Base-by-base conservation (phyloP, 2,888 invertebrate species). In the Plebejus anna region DNA sequence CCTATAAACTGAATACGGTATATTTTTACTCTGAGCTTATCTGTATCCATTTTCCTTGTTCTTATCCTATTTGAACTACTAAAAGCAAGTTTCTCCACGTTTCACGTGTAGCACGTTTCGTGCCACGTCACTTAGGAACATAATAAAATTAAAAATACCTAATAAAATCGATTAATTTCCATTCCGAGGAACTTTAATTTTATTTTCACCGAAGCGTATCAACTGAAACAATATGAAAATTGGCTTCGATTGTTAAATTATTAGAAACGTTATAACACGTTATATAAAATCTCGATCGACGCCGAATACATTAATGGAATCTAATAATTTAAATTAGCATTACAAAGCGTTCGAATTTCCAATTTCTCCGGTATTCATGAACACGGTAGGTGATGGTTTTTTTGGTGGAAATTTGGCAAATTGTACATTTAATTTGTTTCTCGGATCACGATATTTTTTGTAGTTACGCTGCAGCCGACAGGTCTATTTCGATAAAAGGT, bases 401-500 rank as follows among this genome's bases (percentile, higher is more conserved):
- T 71, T 55, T 55, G 55, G 32, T 73, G 28, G 5, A 16, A 55
- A 73, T 73, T 73, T 5, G 1, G 51, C 47, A 73, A 73, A 73
- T 73, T 73, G 73, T 73, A 73, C 73, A 73, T 73, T 73, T 73
- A 55, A 73, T 73, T 73, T 73, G 73, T 73, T 51, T 73, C 51
- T 73, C 55, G 73, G 36, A 73, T 55, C 55, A 32, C 42, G 57
- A 59, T 75, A 22, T 61, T 59, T 75, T 32, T 22, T 38, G 59
- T 59, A 13, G 22, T 75, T 51, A 75, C 57, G 13, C 75, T 77
- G 77, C 42, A 11, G 28, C 75, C 70, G 77, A 75, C 77, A 75
- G 77, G 70, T 77, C 70, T 70, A 77, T 75, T 77, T 75, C 77
- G 77, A 77, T 70, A 77, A 70, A 66, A 75, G 51, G 70, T 75